phyloP scores from a whole-genome alignment of 1,140 invertebrate species.

The Ylistrum balloti region DNA sequence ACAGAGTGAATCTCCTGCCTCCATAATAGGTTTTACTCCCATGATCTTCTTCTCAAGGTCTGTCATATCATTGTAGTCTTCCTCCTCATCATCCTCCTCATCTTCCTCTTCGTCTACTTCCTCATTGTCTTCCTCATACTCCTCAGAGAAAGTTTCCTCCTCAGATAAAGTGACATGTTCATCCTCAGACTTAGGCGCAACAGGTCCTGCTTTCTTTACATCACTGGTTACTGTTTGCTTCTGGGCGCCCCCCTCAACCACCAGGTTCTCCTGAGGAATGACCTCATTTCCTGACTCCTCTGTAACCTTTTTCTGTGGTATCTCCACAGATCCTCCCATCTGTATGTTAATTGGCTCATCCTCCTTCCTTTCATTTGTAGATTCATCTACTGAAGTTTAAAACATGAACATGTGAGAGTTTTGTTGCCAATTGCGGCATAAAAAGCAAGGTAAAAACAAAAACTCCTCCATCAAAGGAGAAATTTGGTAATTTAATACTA shows the following conservation, averaged over 20 bases:
- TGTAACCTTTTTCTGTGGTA: neutral
- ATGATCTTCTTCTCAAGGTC: neutral
- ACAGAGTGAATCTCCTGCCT: slow-evolving; percentile 57
- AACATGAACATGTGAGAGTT: no score
- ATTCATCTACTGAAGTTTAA: neutral
- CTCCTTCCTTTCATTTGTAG: neutral
- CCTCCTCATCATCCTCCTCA: slow-evolving; percentile 51
- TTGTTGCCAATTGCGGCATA: no score
- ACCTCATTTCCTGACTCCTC: neutral
- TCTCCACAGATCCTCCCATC: neutral
- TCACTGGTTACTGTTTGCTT: neutral
- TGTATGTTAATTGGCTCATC: neutral
- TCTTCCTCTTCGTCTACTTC: slow-evolving; percentile 47
- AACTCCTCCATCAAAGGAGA: no score
- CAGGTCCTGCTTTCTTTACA: slow-evolving; percentile 13
- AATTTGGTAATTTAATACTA: no score
- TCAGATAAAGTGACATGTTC: neutral
- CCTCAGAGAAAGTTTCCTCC: neutral
- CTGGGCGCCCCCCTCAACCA: slow-evolving; percentile 15
- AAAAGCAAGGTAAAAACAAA: no score
- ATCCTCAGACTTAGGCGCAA: neutral
- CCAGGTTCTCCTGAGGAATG: neutral
- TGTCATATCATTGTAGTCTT: slow-evolving; percentile 51
- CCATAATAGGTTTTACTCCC: slow-evolving; percentile 42
- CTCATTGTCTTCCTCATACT: neutral